phyloP scores from a whole-genome alignment of 2,113 vertebrate genomes.

The Triplophysa rosa region DNA sequence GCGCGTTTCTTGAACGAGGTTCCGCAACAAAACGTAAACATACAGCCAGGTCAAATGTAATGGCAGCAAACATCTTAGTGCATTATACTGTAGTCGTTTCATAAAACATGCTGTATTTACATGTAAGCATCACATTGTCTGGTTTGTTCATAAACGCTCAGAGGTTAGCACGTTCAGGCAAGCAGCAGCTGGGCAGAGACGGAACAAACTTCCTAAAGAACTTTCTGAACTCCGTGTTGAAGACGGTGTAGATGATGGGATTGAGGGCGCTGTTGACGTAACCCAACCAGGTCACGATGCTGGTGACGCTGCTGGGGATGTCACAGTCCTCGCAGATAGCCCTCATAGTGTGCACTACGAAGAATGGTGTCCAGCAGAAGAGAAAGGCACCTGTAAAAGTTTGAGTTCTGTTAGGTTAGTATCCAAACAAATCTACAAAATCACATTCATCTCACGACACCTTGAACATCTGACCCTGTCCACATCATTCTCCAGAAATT shows the following conservation, averaged over 20 bases:
- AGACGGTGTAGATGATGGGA: conserved; percentile 90
- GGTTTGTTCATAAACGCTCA: conserved; percentile 18
- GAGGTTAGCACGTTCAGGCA: neutral
- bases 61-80: conserved; percentile 32
- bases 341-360: conserved; percentile 87
- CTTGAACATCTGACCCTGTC: neutral
- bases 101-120: conserved; percentile 35
- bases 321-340: conserved; percentile 82
- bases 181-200: conserved; percentile 71
- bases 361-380: conserved; percentile 96
- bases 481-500: neutral
- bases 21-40: conserved; percentile 26
- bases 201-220: conserved; percentile 85
- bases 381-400: conserved; percentile 83
- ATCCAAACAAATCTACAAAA: neutral
- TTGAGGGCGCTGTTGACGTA: conserved; percentile 96
- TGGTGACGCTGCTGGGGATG: conserved; percentile 81
- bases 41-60: conserved; percentile 22
- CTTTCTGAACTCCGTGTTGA: conserved; percentile 90
- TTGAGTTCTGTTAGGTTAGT: neutral
- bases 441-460: neutral
- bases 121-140: conserved; percentile 24
- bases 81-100: neutral
- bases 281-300: conserved; percentile 93
- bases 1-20: neutral